These are phyloP conservation scores for Phortica magna DNA, from an alignment of 2,888 invertebrate species.

Conservation along the genomic window DNA sequence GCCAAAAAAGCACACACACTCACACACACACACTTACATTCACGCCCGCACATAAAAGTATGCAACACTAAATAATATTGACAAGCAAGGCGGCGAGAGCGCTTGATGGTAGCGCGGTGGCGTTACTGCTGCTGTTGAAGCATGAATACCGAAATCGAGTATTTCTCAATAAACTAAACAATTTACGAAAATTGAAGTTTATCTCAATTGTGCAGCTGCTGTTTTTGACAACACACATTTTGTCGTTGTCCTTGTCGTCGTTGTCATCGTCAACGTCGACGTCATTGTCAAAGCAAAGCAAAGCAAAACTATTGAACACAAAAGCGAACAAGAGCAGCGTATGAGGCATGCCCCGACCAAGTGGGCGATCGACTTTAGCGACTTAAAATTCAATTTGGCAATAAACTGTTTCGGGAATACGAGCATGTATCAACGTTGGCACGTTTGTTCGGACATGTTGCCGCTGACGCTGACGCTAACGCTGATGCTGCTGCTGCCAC, in stretches of 20 bases:
- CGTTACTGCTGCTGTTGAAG: background rate
- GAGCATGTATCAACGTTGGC: background rate
- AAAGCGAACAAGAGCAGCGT: conserved; percentile 5
- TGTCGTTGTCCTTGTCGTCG: background rate
- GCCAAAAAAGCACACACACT: conserved; percentile 43
- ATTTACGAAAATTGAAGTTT: conserved; percentile 73
- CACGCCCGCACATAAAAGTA: conserved; percentile 50
- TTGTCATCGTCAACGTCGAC: background rate
- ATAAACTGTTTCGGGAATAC: conserved; percentile 53
- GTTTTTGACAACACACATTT: conserved; percentile 66
- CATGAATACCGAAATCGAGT: conserved; percentile 64
- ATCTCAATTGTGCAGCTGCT: conserved; percentile 75
- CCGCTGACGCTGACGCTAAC: no score
- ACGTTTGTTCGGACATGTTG: background rate
- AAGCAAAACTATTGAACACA: background rate
- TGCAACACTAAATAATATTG: conserved; percentile 65
- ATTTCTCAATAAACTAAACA: conserved; percentile 73
- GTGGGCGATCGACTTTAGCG: conserved; percentile 32
- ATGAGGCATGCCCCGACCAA: background rate
- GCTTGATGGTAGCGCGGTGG: background rate
- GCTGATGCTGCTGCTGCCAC: background rate
- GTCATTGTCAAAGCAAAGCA: conserved; percentile 1
- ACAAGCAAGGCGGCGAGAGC: conserved; percentile 32
- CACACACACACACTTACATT: conserved; percentile 40
- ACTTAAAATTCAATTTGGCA: conserved; percentile 73